These are phyloP conservation scores for Plagiodera versicolora DNA, from an alignment of 2,888 invertebrate species.

Conservation along the genomic window DNA sequence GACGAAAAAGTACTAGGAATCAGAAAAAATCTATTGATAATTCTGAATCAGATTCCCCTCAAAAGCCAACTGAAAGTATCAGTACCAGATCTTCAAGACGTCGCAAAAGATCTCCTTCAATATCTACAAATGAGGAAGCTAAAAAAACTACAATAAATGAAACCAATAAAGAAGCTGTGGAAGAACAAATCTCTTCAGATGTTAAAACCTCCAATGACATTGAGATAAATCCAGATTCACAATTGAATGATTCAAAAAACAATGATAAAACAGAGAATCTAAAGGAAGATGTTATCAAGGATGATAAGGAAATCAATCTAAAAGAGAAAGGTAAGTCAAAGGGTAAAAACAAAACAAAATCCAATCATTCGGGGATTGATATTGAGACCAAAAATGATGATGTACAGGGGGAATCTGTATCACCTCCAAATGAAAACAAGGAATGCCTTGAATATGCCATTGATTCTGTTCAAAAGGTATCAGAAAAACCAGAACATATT, in stretches of 20 bases:
- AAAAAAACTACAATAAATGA: slow-evolving; percentile 5
- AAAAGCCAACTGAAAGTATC: slow-evolving; percentile 38
- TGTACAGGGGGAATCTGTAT: slow-evolving; percentile 54
- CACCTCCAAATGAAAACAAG: slow-evolving; percentile 47
- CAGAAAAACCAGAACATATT: slow-evolving; percentile 13
- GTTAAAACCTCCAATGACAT: slow-evolving; percentile 24
- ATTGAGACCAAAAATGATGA: slow-evolving; percentile 51
- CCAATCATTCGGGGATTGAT: slow-evolving; percentile 45
- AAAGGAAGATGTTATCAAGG: slow-evolving; percentile 11
- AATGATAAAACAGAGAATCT: not conserved
- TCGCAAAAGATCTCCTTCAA: slow-evolving; percentile 55
- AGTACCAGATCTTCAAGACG: slow-evolving; percentile 56
- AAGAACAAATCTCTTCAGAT: slow-evolving; percentile 16
- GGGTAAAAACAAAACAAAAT: slow-evolving; percentile 53
- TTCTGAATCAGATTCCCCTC: slow-evolving; percentile 51
- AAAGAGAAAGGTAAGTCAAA: slow-evolving; percentile 56
- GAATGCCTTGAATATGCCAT: slow-evolving; percentile 29
- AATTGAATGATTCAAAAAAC: slow-evolving; percentile 14
- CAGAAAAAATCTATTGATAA: slow-evolving; percentile 69
- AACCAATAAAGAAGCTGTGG: not conserved
- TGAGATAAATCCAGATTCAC: slow-evolving; percentile 4
- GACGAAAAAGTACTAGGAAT: slow-evolving; percentile 73
- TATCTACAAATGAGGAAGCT: slow-evolving; percentile 16
- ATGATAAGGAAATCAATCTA: slow-evolving; percentile 44
- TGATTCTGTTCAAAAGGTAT: slow-evolving; percentile 19